phyloP scores from a whole-genome alignment of 1,140 invertebrate species.

The Alviniconcha marisindica region DNA sequence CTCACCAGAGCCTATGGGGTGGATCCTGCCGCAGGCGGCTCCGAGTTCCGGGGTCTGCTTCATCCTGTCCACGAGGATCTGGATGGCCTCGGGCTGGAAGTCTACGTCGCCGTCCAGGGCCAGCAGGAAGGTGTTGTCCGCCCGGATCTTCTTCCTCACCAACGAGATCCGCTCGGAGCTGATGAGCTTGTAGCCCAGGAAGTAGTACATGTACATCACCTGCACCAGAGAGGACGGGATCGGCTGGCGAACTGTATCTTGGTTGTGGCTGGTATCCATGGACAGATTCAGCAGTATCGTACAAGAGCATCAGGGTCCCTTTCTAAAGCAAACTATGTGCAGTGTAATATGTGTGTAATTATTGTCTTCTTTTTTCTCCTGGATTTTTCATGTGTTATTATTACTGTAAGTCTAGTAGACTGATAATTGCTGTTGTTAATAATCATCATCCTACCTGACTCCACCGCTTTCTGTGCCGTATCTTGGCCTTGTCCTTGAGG shows the following conservation, averaged over 20 bases:
- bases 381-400: too few species aligned
- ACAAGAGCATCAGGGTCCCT: too few species aligned
- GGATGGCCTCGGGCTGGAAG: constrained; percentile 78
- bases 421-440: constrained; percentile 20
- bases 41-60: constrained; percentile 78
- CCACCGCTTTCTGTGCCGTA: constrained; percentile 88
- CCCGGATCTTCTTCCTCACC: constrained; percentile 90
- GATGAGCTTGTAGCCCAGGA: constrained; percentile 67
- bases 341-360: too few species aligned
- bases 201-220: constrained; percentile 99
- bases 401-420: background rate
- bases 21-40: constrained; percentile 80
- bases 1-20: constrained; percentile 77
- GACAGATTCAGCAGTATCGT: too few species aligned
- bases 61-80: constrained; percentile 79
- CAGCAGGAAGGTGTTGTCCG: constrained; percentile 79
- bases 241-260: too few species aligned
- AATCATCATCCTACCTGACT: constrained; percentile 70
- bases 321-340: too few species aligned
- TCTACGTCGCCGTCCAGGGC: constrained; percentile 80
- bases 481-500: constrained; percentile 97
- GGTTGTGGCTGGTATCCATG: too few species aligned
- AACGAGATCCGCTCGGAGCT: constrained; percentile 76
- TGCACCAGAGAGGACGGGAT: too few species aligned
- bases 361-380: too few species aligned